Evolutionary conservation across 2,113 vertebrate genomes (phyloP), one percentile per base, ranked within the genome.

Genomic region (Sander lucioperca): DNA sequence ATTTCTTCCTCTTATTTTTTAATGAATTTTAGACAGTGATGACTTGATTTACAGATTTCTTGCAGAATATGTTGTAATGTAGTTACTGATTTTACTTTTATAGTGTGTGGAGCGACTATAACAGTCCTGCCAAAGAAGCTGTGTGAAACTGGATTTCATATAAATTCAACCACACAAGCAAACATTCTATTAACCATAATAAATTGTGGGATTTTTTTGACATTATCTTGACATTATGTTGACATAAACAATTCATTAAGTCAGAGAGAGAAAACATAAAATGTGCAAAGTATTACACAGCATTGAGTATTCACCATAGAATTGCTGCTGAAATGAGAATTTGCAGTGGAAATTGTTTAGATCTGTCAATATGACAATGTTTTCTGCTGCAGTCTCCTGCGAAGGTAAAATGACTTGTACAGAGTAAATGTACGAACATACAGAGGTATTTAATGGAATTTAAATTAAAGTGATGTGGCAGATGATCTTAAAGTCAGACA

Each of bases 401-500:
- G 18, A 36, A 51, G 6, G 57, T 25, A 16, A 33, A 51, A 39
- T 23, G 47, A 74, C 51, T 6, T 59, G 62, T 51, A 5, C 18
- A 14, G 3, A 61, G 18, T 59, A 68, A 71, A 61, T 67, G 23
- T 36, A 39, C 3, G 2, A 8, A 1, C 15, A 61, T 23, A 21
- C 23, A 57, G 47, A 65, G 12, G 4, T 10, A 45, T 74, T 76
- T 48, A 43, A 43, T 43, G 39, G 39, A 43, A 43, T 43, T 43
- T 11, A 43, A 43, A 43, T 43, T 43, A 54, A n/a, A 61, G 39
- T 1, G 5, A 78, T 77, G 11, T 69, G 77, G 76, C 48, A 71
- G 27, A 68, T 61, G 33, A 73, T 78, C 61, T 39, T 18, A 77
- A 58, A 43, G 3, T 48, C 67, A 72, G 81, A 77, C 56, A 57